phyloP scores from a whole-genome alignment of 2,888 invertebrate species.

The Autographa gamma region DNA sequence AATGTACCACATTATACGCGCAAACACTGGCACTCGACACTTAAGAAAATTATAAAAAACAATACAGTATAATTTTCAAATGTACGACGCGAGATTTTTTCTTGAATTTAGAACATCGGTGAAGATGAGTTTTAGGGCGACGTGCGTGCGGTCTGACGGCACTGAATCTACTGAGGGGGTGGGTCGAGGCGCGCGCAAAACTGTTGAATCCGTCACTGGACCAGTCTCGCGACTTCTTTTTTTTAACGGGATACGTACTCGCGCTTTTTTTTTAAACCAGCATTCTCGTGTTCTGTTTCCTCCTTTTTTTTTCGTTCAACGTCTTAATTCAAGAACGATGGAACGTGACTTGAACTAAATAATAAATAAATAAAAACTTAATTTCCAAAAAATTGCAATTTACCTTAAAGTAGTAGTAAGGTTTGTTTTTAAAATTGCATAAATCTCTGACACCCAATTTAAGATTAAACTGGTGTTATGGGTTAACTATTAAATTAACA shows the following conservation, averaged over 20 bases:
- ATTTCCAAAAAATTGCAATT: too few species aligned
- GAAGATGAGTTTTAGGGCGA: constrained; percentile 49
- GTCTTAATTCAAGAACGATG: background rate
- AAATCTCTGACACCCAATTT: too few species aligned
- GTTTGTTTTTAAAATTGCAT: too few species aligned
- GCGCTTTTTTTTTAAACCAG: constrained; percentile 1
- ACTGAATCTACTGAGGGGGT: constrained; percentile 69
- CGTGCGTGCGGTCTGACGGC: constrained; percentile 69
- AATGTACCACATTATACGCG: constrained; percentile 75
- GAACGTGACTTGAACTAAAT: background rate
- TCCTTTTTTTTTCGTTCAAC: background rate
- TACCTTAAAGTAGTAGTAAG: too few species aligned
- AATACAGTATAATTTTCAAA: constrained; percentile 43
- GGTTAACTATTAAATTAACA: too few species aligned
- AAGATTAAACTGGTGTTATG: too few species aligned
- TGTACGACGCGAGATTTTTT: constrained; percentile 53
- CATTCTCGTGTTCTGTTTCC: constrained; percentile 17
- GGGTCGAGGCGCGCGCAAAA: constrained; percentile 84
- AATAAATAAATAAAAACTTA: too few species aligned
- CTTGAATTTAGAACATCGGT: constrained; percentile 68
- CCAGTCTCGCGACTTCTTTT: constrained; percentile 52
- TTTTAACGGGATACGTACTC: constrained; percentile 55
- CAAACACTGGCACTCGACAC: constrained; percentile 66
- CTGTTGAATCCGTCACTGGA: constrained; percentile 77
- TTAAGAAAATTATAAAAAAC: constrained; percentile 44